Base-by-base conservation (phyloP, 2,113 vertebrate species). In the Meriones unguiculatus region DNA sequence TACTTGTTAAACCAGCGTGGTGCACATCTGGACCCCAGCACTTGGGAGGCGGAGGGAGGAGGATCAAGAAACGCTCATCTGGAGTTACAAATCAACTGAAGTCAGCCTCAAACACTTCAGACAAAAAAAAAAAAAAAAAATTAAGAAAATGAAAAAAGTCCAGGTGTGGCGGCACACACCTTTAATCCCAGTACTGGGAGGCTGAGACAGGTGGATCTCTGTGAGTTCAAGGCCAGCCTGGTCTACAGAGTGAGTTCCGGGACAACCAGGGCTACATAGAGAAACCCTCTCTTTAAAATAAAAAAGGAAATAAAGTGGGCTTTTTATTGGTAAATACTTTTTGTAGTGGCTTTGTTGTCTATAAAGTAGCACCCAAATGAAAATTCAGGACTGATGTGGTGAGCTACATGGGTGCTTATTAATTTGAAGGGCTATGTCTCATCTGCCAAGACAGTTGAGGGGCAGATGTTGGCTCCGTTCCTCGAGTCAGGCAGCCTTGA, bases 341-440 rank as follows among this genome's bases (percentile, higher is more conserved):
- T 84, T 65, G 78, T 25, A 67, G 13, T 78, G 8, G 82, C 28
- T 91, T 89, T 46, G 2, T 80, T 90, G 86, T 14, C 84, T 32
- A 89, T 82, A 38, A 94, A 91, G 22, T 46, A 84, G 25, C 57
- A 64, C 24, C 41, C 12, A 77, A 77, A 62, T 10, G 24, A 65
- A 81, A 57, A 22, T 94, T 72, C 67, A 87, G 38, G 38, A 80
- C 6, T 80, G 30, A 73, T 93, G 25, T 93, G 59, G 62, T 88
- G 67, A 67, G n/a, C 70, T 52, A 67, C 8, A 30, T 25, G 28
- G 7, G 52, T 72, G 70, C 35, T 85, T 87, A 91, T 50, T 62
- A 18, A 62, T 59, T 59, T 82, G 32, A 93, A 78, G 72, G 25
- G n/a, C 6, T 59, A 41, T 52, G 87, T 95, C 14, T 69, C 65